Evolutionary conservation across 2,797 vertebrate species (phyloP), one percentile per base, ranked within the genome.

Genomic region (Sphenopsis melanotis): DNA sequence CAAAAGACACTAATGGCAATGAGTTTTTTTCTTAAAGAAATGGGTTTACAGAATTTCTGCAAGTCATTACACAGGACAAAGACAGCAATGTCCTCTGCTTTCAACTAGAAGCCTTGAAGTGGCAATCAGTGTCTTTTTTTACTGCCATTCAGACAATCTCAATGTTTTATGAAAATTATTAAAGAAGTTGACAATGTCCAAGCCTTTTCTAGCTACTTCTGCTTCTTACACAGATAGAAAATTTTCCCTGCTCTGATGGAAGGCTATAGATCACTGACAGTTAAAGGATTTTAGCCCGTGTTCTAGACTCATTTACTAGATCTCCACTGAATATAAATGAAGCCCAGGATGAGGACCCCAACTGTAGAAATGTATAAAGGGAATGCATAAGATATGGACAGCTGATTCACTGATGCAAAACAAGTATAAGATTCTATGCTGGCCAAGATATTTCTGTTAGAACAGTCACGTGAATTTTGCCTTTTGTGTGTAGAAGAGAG

Each of bases 11-110:
- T 87, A 90, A 55, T 75, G 52, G 22, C 56, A 90, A 81, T 64
- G 57, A 80, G 39, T 72, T 92, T 91, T 94, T 57, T 56, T 93
- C 41, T 83, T 93, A n/a, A 56, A 56, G 18, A 83, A 89, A 87
- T 23, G 69, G 27, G 3, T 50, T 89, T 91, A 53, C 46, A 61
- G n/a, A 76, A 61, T 83, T 92, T 66, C 85, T 87, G 71, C 52
- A 61, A 91, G 53, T 60, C 87, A 83, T 76, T 77, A 10, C 42
- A 57, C 20, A 56, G 34, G 20, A 56, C 89, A 32, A 60, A 57
- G 77, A 46, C 53, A 93, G 34, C 14, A 49, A 59, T 27, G 15
- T 55, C 49, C 76, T 47, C 24, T 69, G 42, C 32, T 77, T 93
- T 74, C 64, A 41, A 6, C 59, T 77, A 57, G 52, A 53, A 82